These are phyloP conservation scores for Diploptera punctata DNA, from an alignment of 2,888 invertebrate species.

Conservation along the genomic window DNA sequence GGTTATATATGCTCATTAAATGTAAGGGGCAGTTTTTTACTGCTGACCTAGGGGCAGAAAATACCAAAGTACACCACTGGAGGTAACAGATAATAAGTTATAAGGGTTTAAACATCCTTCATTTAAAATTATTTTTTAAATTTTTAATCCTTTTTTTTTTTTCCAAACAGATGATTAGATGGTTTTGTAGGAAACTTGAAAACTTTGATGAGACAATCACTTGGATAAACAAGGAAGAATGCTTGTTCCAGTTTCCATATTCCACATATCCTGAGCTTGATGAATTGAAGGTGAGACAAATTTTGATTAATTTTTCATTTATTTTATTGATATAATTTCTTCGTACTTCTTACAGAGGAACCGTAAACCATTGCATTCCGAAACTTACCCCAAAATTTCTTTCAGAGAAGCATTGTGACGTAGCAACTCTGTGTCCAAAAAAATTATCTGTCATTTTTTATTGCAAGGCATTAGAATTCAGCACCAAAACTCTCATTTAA, in stretches of 20 bases:
- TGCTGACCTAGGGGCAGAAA: not conserved
- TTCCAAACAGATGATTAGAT: slow-evolving; percentile 33
- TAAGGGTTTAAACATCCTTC: not conserved
- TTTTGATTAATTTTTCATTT: too few species aligned
- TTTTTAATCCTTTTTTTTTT: not conserved
- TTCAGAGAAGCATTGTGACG: too few species aligned
- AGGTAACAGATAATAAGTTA: not conserved
- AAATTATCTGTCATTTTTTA: too few species aligned
- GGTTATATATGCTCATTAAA: not conserved
- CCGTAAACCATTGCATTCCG: too few species aligned
- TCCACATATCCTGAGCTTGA: slow-evolving; percentile 79
- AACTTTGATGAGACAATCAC: slow-evolving; percentile 66
- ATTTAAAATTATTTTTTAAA: not conserved
- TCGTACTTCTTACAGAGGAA: too few species aligned
- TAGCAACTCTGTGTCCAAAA: too few species aligned
- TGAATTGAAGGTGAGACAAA: slow-evolving; percentile 68
- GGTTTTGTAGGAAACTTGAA: slow-evolving; percentile 33
- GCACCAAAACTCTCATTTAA: too few species aligned
- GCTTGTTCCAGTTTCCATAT: slow-evolving; percentile 80
- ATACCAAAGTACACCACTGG: not conserved
- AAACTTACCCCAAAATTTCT: too few species aligned
- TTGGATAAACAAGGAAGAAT: slow-evolving; percentile 92
- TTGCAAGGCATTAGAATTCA: too few species aligned
- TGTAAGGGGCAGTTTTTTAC: not conserved
- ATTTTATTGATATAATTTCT: too few species aligned